Conservation (phyloP, 2,797 vertebrate species). For the Etheostoma perlongum region DNA sequence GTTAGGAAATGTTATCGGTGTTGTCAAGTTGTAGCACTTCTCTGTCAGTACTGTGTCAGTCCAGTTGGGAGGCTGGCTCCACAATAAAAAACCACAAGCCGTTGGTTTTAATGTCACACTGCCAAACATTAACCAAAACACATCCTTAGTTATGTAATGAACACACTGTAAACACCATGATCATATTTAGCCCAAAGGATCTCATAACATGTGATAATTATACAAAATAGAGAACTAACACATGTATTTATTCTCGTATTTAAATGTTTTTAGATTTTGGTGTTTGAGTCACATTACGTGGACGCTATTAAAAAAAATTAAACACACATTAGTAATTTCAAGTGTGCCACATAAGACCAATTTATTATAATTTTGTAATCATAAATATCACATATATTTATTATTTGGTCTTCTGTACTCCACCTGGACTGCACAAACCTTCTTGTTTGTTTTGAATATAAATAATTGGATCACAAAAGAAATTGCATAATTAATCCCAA, state of each 20-base stretch:
- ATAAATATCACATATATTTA: no score
- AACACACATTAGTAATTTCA: no score
- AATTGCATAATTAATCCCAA: no score
- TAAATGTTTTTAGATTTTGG: background rate
- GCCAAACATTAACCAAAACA: constrained; percentile 39
- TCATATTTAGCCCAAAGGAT: constrained; percentile 1
- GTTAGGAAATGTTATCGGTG: background rate
- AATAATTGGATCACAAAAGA: no score
- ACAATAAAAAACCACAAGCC: constrained; percentile 5
- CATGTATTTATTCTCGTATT: background rate
- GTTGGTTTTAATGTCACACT: constrained; percentile 11
- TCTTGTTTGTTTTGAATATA: no score
- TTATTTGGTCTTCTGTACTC: no score
- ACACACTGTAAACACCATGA: background rate
- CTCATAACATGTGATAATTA: background rate
- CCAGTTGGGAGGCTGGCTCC: background rate
- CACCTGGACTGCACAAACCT: no score
- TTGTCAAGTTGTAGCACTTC: background rate
- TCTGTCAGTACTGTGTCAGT: background rate
- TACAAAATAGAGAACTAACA: background rate
- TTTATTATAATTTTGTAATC: no score
- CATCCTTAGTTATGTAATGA: constrained; percentile 28
- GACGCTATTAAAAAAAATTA: no score
- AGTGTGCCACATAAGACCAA: no score
- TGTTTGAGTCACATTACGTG: no score